Evolutionary conservation across 2,888 invertebrate species (phyloP).

Genomic region (Nymphalis polychloros): DNA sequence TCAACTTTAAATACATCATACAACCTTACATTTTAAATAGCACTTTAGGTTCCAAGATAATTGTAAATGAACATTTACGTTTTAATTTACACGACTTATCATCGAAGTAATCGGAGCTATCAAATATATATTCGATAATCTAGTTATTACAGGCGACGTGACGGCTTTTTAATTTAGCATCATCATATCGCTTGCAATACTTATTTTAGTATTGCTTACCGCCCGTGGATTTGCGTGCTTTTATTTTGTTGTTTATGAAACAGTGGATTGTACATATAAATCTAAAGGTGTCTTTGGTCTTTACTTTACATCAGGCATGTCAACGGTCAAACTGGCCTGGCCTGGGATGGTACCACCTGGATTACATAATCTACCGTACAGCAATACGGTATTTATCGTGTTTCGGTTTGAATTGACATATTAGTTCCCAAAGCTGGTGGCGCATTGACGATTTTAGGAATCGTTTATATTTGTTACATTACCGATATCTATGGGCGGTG

Average conservation of each 20-base stretch:
- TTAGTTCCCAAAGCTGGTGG: no score
- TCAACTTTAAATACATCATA: neutral
- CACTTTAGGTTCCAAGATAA: neutral
- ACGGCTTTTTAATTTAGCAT: slow-evolving; percentile 5
- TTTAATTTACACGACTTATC: slow-evolving; percentile 13
- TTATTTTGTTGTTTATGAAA: neutral
- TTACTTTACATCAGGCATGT: no score
- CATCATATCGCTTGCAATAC: neutral
- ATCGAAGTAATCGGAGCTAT: slow-evolving; percentile 1
- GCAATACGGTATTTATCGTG: no score
- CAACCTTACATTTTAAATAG: slow-evolving; percentile 10
- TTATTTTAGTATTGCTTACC: neutral
- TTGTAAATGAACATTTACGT: neutral
- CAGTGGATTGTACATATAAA: no score
- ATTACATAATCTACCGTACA: no score
- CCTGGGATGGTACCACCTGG: no score
- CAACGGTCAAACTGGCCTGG: no score
- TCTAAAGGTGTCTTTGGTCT: no score
- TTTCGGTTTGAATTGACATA: no score
- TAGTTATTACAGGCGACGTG: slow-evolving; percentile 1
- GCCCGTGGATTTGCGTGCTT: neutral
- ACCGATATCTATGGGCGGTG: no score
- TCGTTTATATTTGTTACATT: no score
- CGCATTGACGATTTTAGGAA: no score
- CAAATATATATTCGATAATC: neutral